Base-by-base conservation (phyloP, 2,113 vertebrate genomes). In the Rhynchomys soricoides region DNA sequence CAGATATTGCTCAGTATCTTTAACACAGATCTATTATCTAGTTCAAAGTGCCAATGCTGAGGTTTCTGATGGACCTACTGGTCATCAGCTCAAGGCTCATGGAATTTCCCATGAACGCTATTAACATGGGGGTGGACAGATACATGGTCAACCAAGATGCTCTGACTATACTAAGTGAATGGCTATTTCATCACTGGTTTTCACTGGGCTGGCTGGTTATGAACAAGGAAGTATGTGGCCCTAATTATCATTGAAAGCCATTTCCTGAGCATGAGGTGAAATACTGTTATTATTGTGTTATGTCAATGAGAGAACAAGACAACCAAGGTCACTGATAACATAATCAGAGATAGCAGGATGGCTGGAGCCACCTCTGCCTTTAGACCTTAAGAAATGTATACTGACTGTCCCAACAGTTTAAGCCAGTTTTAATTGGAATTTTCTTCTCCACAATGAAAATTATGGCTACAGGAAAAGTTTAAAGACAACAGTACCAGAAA, bases 401-500 rank as follows among this genome's bases (percentile, higher is more conserved):
- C 62, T 40, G 50, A 74, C 22, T 91, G 37, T 88, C 62, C 52
- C 68, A 77, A 86, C 2, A 37, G 83, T 50, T 89, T 86, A 92
- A 89, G 21, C 12, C 71, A 79, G 45, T 75, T 87, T 89, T 52
- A 92, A 50, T 45, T 90, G 21, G n/a, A 4, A 90, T 40, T 77
- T 90, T 83, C 24, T 87, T 71, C 29, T 50, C 79, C 92, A 40
- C 31, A 89, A 16, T 71, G 24, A 88, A 87, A 81, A 29, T 57
- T 29, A 77, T 50, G 57, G 74, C 26, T 93, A 48, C 34, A 93
- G 62, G 5, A 87, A 57, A 79, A 55, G 59, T 34, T 31, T 34
- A 71, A 83, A 94, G 64, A 24, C n/a, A 77, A 73, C 86, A 86
- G 64, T 86, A 64, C 75, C 55, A 73, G 26, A 96, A 78, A 77